Evolutionary conservation across 2,797 vertebrate genomes (phyloP).

Genomic region (Anas acuta): DNA sequence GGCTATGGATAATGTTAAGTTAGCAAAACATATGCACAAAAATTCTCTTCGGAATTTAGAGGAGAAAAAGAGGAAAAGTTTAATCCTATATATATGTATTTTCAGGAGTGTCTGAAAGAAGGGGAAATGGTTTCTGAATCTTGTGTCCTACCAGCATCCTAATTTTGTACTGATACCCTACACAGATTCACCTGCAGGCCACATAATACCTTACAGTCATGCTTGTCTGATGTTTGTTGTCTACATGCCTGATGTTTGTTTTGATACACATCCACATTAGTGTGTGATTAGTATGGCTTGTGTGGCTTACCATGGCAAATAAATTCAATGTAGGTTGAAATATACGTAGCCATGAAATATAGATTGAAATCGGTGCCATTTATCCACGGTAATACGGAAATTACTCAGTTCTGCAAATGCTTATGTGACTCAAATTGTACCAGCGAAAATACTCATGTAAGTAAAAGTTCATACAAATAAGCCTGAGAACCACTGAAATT

Average conservation of each 20-base stretch:
- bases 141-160: not conserved
- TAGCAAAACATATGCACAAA: not conserved
- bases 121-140: not conserved
- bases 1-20: not conserved
- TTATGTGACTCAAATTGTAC: not conserved
- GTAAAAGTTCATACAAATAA: not conserved
- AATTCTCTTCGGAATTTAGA: not conserved
- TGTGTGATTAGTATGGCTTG: not conserved
- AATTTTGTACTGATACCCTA: not conserved
- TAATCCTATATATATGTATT: not conserved
- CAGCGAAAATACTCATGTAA: not conserved
- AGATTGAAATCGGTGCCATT: not conserved
- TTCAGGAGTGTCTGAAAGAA: not conserved
- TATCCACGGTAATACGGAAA: not conserved
- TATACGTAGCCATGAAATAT: too few relatives aligned
- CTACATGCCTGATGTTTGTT: not conserved
- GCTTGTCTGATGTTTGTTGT: not conserved
- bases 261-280: not conserved
- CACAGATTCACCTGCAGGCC: not conserved
- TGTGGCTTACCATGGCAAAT: not conserved
- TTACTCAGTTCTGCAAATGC: not conserved
- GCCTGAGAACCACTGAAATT: not conserved
- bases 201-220: not conserved
- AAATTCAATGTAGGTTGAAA: not conserved
- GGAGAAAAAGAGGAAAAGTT: not conserved